phyloP scores from a whole-genome alignment of 1,140 invertebrate species.

The Plodia interpunctella region DNA sequence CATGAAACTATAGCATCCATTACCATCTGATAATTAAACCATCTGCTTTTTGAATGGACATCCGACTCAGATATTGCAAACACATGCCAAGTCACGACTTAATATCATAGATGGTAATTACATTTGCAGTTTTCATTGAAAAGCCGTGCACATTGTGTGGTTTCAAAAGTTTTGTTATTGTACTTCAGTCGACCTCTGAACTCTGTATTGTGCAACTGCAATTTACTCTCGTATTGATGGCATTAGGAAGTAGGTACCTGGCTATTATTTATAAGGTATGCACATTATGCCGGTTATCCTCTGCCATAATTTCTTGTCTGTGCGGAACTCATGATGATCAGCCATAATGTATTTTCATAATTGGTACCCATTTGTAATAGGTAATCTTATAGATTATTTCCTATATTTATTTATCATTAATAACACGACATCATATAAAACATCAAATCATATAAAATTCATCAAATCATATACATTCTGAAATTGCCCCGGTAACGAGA shows the following conservation, averaged over 20 bases:
- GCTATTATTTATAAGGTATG: too few species aligned
- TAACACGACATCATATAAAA: too few species aligned
- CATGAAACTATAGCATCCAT: not conserved
- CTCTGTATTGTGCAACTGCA: conserved; percentile 3
- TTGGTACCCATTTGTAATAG: not conserved
- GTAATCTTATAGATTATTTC: not conserved
- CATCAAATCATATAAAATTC: too few species aligned
- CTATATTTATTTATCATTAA: too few species aligned
- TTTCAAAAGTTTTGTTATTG: conserved; percentile 3
- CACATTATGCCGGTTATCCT: too few species aligned
- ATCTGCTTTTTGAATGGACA: conserved; percentile 1
- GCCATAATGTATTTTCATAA: too few species aligned
- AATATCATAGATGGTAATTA: conserved; percentile 11
- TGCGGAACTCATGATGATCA: not conserved
- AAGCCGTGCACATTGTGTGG: conserved; percentile 5
- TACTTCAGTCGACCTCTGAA: not conserved
- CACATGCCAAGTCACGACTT: conserved; percentile 8
- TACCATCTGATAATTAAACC: conserved; percentile 7
- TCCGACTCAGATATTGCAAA: not conserved
- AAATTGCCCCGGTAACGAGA: too few species aligned
- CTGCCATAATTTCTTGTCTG: not conserved
- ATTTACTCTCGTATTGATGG: conserved; percentile 5
- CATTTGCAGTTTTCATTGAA: conserved; percentile 11
- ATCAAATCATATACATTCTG: too few species aligned
- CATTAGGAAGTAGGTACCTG: conserved; percentile 2